A percentile compares a stretch with the other conserved stretches of the same genome.
phyloP scores from a whole-genome alignment of 1,140 invertebrate species.

The Bradysia coprophila region DNA sequence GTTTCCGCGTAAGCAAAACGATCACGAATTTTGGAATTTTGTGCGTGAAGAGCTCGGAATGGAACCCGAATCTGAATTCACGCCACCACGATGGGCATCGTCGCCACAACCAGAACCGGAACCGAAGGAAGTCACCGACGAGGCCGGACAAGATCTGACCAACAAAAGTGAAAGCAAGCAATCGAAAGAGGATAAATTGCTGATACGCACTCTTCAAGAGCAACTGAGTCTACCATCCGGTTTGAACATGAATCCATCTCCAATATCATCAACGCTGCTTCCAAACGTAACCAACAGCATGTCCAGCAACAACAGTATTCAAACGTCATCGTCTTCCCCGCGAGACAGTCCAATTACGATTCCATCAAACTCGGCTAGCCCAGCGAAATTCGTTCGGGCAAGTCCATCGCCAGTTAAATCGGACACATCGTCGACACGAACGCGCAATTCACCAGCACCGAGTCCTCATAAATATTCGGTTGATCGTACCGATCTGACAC shows the following conservation, averaged over 20 bases:
- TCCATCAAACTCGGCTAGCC: slow-evolving; percentile 20
- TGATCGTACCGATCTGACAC: slow-evolving; percentile 17
- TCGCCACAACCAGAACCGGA: neutral
- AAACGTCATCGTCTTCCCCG: slow-evolving; percentile 10
- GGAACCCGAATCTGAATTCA: neutral
- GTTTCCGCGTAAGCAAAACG: slow-evolving; percentile 43
- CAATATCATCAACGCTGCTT: slow-evolving; percentile 13
- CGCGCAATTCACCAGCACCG: slow-evolving; percentile 18
- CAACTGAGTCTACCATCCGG: slow-evolving; percentile 22
- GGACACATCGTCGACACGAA: slow-evolving; percentile 15
- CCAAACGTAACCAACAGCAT: neutral
- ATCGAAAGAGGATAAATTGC: slow-evolving; percentile 10
- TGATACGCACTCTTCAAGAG: slow-evolving; percentile 18
- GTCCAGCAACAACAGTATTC: neutral
- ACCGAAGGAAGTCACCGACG: neutral
- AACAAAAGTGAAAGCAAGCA: neutral
- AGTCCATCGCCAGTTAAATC: slow-evolving; percentile 22
- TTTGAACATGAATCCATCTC: slow-evolving; percentile 23
- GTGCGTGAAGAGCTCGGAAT: slow-evolving; percentile 1
- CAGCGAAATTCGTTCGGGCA: slow-evolving; percentile 20
- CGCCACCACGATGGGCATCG: neutral
- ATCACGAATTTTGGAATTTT: slow-evolving; percentile 39
- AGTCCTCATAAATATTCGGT: slow-evolving; percentile 21
- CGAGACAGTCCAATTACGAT: slow-evolving; percentile 21
- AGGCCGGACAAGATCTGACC: neutral